A percentile compares a stretch with the other conserved stretches of the same genome.
These are phyloP conservation scores for Epizoanthus scotinus DNA, from an alignment of 92 coral and sea anemone species.

Conservation along the genomic window DNA sequence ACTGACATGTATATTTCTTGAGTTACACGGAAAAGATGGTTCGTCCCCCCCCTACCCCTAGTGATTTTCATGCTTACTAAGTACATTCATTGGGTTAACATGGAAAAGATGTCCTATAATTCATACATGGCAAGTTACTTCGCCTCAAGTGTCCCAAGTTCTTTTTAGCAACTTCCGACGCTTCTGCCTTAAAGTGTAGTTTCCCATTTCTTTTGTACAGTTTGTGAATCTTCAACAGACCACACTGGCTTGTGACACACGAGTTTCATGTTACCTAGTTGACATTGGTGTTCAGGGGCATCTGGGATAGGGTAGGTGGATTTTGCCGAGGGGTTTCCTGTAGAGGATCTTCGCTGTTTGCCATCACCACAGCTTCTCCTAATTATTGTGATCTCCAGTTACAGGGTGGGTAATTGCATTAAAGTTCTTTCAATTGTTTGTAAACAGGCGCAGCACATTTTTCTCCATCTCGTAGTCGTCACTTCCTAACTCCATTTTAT, in stretches of 20 bases:
- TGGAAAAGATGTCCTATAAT: no score
- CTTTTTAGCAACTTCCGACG: no score
- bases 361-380: constrained; percentile 54
- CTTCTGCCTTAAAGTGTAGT: constrained; percentile 1
- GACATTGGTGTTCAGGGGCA: constrained; percentile 53
- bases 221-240: constrained; percentile 31
- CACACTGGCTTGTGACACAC: constrained; percentile 54
- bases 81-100: no score
- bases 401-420: constrained; percentile 32
- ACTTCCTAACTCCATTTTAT: constrained; percentile 53
- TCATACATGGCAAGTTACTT: no score
- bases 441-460: constrained; percentile 53
- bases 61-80: no score
- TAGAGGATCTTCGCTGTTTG: constrained; percentile 48
- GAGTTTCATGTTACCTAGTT: constrained; percentile 56
- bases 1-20: no score
- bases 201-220: constrained; percentile 27
- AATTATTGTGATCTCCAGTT: constrained; percentile 33
- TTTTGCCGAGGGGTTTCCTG: constrained; percentile 60
- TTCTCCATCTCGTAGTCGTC: constrained; percentile 57
- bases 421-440: constrained; percentile 43
- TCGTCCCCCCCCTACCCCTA: no score
- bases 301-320: constrained; percentile 66
- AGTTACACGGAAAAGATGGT: no score
- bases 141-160: no score